A percentile compares a stretch with the other conserved stretches of the same genome.
Evolutionary conservation across 2,888 invertebrate genomes (phyloP).

Genomic region (Oscheius sp.): DNA sequence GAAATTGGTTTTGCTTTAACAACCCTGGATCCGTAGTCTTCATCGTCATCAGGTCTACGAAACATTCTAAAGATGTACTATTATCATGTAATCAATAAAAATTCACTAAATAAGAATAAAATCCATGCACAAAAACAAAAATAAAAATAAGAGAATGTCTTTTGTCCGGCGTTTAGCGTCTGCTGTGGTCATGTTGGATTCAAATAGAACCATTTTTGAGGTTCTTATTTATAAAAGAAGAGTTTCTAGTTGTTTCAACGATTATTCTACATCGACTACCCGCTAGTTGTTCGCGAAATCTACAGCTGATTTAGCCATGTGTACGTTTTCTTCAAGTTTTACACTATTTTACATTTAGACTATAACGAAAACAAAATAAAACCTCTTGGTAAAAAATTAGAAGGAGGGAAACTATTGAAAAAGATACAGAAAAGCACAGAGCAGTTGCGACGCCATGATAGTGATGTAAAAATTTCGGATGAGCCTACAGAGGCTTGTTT

Average conservation of each 20-base stretch:
- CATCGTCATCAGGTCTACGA: slow-evolving; percentile 59
- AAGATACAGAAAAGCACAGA: slow-evolving; percentile 54
- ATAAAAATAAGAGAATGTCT: neutral
- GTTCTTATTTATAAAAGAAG: no score
- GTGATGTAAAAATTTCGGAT: slow-evolving; percentile 49
- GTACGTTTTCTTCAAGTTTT: no score
- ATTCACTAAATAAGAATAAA: neutral
- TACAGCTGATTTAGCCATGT: no score
- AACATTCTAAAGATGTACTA: slow-evolving; percentile 44
- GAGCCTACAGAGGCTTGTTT: slow-evolving; percentile 52
- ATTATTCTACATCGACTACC: no score
- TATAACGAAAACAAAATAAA: slow-evolving; percentile 55
- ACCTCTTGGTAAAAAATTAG: slow-evolving; percentile 45
- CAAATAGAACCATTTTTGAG: no score
- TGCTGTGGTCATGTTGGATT: no score
- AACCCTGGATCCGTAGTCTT: slow-evolving; percentile 44
- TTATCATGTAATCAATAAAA: no score
- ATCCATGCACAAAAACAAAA: neutral
- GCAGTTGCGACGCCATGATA: slow-evolving; percentile 57
- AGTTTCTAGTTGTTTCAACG: no score
- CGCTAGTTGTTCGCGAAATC: no score
- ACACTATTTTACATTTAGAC: slow-evolving; percentile 36
- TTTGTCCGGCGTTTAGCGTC: no score
- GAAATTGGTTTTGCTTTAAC: slow-evolving; percentile 64
- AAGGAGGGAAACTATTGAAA: slow-evolving; percentile 53